A percentile compares a stretch with the other conserved stretches of the same genome.
Conservation (phyloP, 2,888 invertebrate genomes). For the Anthoptus insignis region DNA sequence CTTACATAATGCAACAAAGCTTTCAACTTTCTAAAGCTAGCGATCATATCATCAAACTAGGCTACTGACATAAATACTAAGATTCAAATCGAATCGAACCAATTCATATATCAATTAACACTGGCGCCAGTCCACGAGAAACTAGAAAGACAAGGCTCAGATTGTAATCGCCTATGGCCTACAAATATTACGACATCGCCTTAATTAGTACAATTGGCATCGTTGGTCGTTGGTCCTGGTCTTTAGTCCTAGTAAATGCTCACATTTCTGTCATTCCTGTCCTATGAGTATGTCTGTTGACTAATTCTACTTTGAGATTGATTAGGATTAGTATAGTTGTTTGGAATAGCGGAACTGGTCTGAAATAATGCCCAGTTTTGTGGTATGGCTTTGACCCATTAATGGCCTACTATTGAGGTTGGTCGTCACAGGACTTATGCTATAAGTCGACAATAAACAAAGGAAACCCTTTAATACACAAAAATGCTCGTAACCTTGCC, state of each 20-base stretch:
- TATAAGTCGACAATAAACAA: too few relatives aligned
- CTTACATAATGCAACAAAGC: conserved; percentile 9
- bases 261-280: conserved; percentile 17
- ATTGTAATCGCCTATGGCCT: conserved; percentile 18
- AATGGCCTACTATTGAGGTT: too few relatives aligned
- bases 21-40: conserved; percentile 13
- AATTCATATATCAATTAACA: conserved; percentile 38
- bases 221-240: conserved; percentile 7
- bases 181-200: conserved; percentile 20
- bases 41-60: conserved; percentile 27
- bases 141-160: conserved; percentile 17
- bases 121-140: conserved; percentile 32
- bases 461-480: too few relatives aligned
- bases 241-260: not conserved
- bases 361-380: not conserved
- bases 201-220: conserved; percentile 35
- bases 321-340: not conserved
- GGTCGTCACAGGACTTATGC: too few relatives aligned
- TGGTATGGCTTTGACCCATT: too few relatives aligned
- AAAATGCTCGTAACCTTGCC: too few relatives aligned
- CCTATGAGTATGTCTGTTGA: conserved; percentile 1
- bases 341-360: not conserved
- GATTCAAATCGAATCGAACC: conserved; percentile 31
- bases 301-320: not conserved
- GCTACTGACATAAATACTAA: conserved; percentile 30